Evolutionary conservation across 2,113 vertebrate genomes (phyloP).

Genomic region (Anseranas semipalmata): DNA sequence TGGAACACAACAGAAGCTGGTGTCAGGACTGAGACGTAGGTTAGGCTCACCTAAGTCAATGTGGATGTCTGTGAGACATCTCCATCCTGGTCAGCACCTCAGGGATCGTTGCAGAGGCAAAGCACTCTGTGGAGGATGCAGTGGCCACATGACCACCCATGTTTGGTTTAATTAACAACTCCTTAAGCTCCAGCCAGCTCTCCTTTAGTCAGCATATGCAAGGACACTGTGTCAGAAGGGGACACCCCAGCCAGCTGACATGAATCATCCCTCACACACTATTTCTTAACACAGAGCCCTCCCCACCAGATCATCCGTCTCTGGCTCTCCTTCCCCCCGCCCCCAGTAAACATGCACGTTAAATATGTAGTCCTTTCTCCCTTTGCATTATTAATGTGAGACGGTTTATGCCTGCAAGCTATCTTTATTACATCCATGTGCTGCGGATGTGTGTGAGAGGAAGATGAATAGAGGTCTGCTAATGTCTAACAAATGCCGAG

Average conservation of each 20-base stretch:
- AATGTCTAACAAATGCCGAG: constrained; percentile 61
- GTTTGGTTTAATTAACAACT: neutral
- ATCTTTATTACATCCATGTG: constrained; percentile 64
- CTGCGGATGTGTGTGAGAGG: constrained; percentile 2
- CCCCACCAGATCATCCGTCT: neutral
- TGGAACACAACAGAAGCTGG: neutral
- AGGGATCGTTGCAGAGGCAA: neutral
- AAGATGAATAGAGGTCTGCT: constrained; percentile 38
- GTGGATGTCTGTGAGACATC: neutral
- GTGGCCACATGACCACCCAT: neutral
- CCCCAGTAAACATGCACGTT: neutral
- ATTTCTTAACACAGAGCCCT: neutral
- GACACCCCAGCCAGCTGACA: fast-evolving
- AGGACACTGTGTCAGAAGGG: neutral
- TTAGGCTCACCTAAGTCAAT: neutral
- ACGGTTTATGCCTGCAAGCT: neutral
- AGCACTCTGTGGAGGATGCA: neutral
- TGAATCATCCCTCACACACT: neutral
- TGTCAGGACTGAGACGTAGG: neutral
- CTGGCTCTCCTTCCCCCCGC: neutral
- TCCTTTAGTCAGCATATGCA: neutral
- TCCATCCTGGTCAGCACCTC: neutral
- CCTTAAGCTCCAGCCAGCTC: neutral
- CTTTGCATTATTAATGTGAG: constrained; percentile 48
- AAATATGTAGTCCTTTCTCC: neutral